These are phyloP conservation scores for Neopelma chrysocephalum DNA, from an alignment of 2,797 vertebrate genomes.

Conservation along the genomic window DNA sequence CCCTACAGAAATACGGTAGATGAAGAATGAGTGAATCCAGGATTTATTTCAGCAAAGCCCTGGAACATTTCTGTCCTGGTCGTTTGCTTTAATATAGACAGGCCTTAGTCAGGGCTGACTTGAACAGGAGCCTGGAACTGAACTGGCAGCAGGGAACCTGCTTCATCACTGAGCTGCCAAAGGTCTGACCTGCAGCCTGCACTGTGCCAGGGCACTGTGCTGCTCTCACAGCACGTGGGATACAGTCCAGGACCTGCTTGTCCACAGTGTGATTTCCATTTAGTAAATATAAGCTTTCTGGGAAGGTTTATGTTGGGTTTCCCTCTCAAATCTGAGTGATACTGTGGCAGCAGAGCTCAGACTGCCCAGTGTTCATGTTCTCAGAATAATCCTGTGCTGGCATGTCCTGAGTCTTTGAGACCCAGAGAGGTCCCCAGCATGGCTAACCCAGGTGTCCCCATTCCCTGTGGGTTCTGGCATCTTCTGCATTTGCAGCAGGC, in stretches of 20 bases:
- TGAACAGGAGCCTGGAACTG: not conserved
- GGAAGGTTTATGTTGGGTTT: conserved; percentile 8
- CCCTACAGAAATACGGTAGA: not conserved
- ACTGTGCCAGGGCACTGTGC: not conserved
- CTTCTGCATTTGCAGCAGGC: not conserved
- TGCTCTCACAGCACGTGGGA: not conserved
- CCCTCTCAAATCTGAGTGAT: not conserved
- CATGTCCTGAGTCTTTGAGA: not conserved
- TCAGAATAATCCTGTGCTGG: not conserved
- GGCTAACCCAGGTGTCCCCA: accelerated
- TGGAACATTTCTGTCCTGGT: not conserved
- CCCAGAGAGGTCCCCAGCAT: not conserved
- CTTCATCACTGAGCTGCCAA: not conserved
- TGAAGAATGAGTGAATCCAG: not conserved
- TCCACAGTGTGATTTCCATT: not conserved
- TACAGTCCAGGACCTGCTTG: not conserved
- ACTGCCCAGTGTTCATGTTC: not conserved
- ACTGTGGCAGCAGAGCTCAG: not conserved
- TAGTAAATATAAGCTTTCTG: conserved; percentile 36
- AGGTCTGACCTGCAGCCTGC: not conserved
- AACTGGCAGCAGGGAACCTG: not conserved
- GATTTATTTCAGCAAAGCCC: not conserved
- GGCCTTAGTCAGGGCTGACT: not conserved
- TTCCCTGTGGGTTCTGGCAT: not conserved
- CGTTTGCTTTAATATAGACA: not conserved